Evolutionary conservation across 53 echinoderm and acorn worm species (phyloP).

Genomic region (Apostichopus leukothele): DNA sequence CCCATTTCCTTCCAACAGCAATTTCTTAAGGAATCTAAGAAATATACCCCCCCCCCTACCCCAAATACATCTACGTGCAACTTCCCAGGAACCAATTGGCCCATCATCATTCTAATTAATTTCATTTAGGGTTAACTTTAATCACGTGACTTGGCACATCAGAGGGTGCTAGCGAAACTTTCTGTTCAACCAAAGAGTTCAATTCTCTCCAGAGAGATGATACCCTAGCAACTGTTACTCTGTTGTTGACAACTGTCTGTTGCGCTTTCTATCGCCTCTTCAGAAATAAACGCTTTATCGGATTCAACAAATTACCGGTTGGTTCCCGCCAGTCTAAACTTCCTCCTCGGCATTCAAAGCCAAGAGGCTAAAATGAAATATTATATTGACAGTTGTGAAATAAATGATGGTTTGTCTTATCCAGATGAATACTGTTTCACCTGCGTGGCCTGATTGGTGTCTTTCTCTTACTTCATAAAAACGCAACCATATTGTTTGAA

Average conservation of each 20-base stretch:
- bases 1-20: no score
- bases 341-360: not conserved
- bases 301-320: conserved; percentile 25
- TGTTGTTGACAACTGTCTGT: conserved; percentile 37
- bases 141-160: not conserved
- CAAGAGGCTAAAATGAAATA: not conserved
- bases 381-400: not conserved
- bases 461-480: no score
- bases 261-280: conserved; percentile 23
- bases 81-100: not conserved
- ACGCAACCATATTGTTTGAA: no score
- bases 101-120: conserved; percentile 13
- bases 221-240: conserved; percentile 4
- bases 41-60: no score
- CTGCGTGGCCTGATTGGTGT: no score
- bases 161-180: not conserved
- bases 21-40: no score
- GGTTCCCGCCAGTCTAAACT: conserved; percentile 24
- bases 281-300: conserved; percentile 26
- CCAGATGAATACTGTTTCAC: no score
- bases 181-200: not conserved
- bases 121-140: not conserved
- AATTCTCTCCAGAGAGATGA: conserved; percentile 9
- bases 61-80: not conserved
- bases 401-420: no score